Base-by-base conservation (phyloP, 1,140 invertebrate species). In the Zaprionus nigranus region DNA sequence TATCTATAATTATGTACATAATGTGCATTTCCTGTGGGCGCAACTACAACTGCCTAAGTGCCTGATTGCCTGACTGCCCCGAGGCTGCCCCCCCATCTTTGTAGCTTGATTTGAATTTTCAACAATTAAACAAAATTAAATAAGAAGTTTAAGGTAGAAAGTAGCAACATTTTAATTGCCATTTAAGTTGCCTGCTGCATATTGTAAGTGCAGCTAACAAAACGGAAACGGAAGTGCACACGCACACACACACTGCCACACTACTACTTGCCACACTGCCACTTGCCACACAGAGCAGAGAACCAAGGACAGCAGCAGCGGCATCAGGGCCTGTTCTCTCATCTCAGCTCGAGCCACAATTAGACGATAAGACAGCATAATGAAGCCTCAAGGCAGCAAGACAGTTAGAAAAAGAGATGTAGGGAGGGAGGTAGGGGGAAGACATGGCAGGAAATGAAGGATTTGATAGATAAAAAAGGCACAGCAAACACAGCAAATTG, bases 1-100 rank as follows among this genome's bases (percentile, higher is more conserved):
- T 77, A 77, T 77, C 58, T 73, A 77, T 77, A 77, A 77, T 77
- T 77, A 77, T 77, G 62, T 58, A 66, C 69, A 65, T 65, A 62
- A 61, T 76, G 46, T 77, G 75, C 75, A 77, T 73, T 67, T 77
- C 75, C 75, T 69, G 9, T 28, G 61, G 62, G 17, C 46, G 17
- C 2, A 51, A 46, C 40, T 60, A 22, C 1, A 36, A 20, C 57
- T 59, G 30, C 30, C 28, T 30, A 6, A 56, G 12, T 28, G 9
- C n/a, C 56, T 20, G 15, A 5, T 5, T 38, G n/a, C 5, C 20
- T 20, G 15, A 5, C 11, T 38, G n/a, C 5, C 20, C 36, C 12
- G 12, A 30, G 30, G 30, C 9, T 30, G 9, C 24, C 4, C 3
- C 3, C 24, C 24, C 24, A 2, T 22, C 30, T 26, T 24, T 43